A percentile compares a stretch with the other conserved stretches of the same genome.
These are phyloP conservation scores for Drosophila helvetica DNA, from an alignment of 2,888 invertebrate species.

Conservation along the genomic window DNA sequence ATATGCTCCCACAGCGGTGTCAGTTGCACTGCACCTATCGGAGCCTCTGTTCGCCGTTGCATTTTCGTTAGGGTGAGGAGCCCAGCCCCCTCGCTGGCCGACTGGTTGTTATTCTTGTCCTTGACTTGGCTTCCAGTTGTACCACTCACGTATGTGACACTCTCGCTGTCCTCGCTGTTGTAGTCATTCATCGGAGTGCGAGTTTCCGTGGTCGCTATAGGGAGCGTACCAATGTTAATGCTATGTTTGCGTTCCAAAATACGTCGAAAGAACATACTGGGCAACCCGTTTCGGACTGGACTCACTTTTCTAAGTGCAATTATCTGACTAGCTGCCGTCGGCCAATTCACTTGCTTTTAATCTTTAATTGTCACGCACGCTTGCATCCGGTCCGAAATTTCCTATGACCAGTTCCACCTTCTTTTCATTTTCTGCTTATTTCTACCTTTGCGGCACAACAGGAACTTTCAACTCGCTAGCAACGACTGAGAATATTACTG, in stretches of 20 bases:
- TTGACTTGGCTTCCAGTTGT: constrained; percentile 46
- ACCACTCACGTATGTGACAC: constrained; percentile 30
- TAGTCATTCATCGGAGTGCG: constrained; percentile 14
- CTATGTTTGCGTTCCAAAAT: constrained; percentile 79
- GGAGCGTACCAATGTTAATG: constrained; percentile 22
- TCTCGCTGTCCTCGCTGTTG: constrained; percentile 43
- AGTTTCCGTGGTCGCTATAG: constrained; percentile 10
- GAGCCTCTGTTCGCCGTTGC: constrained; percentile 58
- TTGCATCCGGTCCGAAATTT: constrained; percentile 58
- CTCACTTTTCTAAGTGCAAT: constrained; percentile 31
- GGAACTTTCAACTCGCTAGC: constrained; percentile 58
- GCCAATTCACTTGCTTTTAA: constrained; percentile 55
- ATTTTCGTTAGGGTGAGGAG: constrained; percentile 45
- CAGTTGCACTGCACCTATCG: constrained; percentile 84
- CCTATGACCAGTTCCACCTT: constrained; percentile 9
- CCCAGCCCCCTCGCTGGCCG: not conserved
- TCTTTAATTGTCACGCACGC: constrained; percentile 68
- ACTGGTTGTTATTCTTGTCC: constrained; percentile 52
- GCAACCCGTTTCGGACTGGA: not conserved
- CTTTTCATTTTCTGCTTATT: constrained; percentile 21
- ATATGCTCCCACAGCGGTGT: constrained; percentile 93
- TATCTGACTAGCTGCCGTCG: constrained; percentile 52
- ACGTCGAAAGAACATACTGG: constrained; percentile 81
- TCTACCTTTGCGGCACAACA: constrained; percentile 39
- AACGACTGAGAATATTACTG: constrained; percentile 65